These are phyloP conservation scores for Clarias pachynema DNA, from an alignment of 2,797 vertebrate genomes.

Conservation along the genomic window DNA sequence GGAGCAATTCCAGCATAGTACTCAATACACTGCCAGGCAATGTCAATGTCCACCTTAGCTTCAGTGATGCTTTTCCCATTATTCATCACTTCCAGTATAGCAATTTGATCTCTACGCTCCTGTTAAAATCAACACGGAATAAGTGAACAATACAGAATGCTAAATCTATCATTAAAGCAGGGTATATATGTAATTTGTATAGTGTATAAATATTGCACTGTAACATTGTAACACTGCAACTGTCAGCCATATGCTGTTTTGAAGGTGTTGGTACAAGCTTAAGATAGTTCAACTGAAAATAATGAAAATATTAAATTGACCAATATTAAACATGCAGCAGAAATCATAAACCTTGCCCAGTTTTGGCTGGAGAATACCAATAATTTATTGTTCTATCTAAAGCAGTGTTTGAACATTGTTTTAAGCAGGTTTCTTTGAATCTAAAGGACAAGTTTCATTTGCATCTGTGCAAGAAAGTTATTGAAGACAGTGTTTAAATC, in stretches of 20 bases:
- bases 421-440: neutral
- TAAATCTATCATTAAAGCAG: neutral
- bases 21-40: slow-evolving; percentile 87
- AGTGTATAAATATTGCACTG: neutral
- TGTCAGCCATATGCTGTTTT: neutral
- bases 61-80: slow-evolving; percentile 94
- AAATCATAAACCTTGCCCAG: neutral
- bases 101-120: slow-evolving; percentile 84
- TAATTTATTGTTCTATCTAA: neutral
- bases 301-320: neutral
- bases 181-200: neutral
- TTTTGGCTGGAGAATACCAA: neutral
- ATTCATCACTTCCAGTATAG: slow-evolving; percentile 89
- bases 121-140: slow-evolving; percentile 57
- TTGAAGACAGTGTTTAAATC: neutral
- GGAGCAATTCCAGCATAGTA: slow-evolving; percentile 91
- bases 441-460: neutral
- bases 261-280: neutral
- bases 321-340: neutral
- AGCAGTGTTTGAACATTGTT: neutral
- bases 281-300: neutral
- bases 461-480: neutral
- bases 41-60: slow-evolving; percentile 83
- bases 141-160: neutral
- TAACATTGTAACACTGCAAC: neutral